Evolutionary conservation across 2,888 invertebrate genomes (phyloP).

Genomic region (Aleiodes alternator): DNA sequence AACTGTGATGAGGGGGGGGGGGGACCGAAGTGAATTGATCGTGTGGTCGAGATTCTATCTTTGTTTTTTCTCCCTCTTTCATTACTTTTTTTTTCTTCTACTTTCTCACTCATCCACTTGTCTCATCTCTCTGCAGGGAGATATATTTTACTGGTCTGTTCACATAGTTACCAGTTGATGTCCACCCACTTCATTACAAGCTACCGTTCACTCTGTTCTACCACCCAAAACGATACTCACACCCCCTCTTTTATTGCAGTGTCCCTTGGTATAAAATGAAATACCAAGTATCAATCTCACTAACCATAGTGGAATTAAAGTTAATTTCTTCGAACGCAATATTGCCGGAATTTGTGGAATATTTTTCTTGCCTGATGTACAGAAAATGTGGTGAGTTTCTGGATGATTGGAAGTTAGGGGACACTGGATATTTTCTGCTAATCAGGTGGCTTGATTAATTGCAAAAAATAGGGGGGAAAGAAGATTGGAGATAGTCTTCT

Average conservation of each 20-base stretch:
- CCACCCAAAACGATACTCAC: slow-evolving; percentile 18
- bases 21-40: slow-evolving; percentile 66
- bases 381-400: not conserved
- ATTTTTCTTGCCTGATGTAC: slow-evolving; percentile 55
- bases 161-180: slow-evolving; percentile 34
- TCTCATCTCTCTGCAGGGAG: slow-evolving; percentile 35
- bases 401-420: slow-evolving; percentile 12
- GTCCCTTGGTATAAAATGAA: slow-evolving; percentile 67
- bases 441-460: too few relatives aligned
- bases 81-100: slow-evolving; percentile 2
- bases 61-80: slow-evolving; percentile 21
- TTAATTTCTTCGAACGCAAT: slow-evolving; percentile 72
- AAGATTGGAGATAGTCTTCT: not conserved
- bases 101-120: slow-evolving; percentile 36
- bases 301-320: slow-evolving; percentile 72
- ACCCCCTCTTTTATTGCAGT: not conserved
- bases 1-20: slow-evolving; percentile 60
- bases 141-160: slow-evolving; percentile 46
- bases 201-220: slow-evolving; percentile 42
- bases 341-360: slow-evolving; percentile 72
- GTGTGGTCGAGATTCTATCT: slow-evolving; percentile 52
- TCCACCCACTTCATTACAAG: slow-evolving; percentile 72
- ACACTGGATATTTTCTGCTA: too few relatives aligned
- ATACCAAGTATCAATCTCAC: slow-evolving; percentile 72
- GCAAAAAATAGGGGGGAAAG: not conserved